Evolutionary conservation across 2,888 invertebrate genomes (phyloP).

Genomic region (Chrysodeixis includens): DNA sequence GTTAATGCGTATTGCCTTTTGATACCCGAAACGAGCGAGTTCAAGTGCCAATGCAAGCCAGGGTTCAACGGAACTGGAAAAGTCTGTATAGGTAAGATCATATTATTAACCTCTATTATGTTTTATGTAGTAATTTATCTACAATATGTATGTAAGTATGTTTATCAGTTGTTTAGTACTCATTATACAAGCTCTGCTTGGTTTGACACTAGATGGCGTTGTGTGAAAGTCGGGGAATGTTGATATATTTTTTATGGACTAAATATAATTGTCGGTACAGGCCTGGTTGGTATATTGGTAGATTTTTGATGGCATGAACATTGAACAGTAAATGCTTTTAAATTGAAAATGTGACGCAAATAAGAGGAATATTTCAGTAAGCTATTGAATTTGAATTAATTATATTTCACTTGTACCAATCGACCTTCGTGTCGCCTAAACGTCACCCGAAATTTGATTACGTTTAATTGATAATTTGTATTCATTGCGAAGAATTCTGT

Average conservation of each 20-base stretch:
- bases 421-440: slow-evolving; percentile 29
- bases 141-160: too few species aligned
- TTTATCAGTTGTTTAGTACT: too few species aligned
- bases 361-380: background rate
- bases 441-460: slow-evolving; percentile 28
- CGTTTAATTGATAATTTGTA: slow-evolving; percentile 46
- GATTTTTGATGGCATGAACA: too few species aligned
- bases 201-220: too few species aligned
- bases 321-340: background rate
- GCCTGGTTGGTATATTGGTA: too few species aligned
- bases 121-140: too few species aligned
- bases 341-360: too few species aligned
- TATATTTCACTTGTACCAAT: background rate
- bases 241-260: too few species aligned
- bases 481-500: slow-evolving; percentile 27
- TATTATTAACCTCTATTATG: background rate
- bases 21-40: slow-evolving; percentile 94
- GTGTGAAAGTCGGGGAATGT: too few species aligned
- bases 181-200: too few species aligned
- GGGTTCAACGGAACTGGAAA: slow-evolving; percentile 97
- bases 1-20: slow-evolving; percentile 96
- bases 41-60: slow-evolving; percentile 97
- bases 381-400: slow-evolving; percentile 8
- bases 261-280: too few species aligned
- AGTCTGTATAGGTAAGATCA: slow-evolving; percentile 90